phyloP scores from a whole-genome alignment of 2,888 invertebrate species.

The Noctua fimbriata region DNA sequence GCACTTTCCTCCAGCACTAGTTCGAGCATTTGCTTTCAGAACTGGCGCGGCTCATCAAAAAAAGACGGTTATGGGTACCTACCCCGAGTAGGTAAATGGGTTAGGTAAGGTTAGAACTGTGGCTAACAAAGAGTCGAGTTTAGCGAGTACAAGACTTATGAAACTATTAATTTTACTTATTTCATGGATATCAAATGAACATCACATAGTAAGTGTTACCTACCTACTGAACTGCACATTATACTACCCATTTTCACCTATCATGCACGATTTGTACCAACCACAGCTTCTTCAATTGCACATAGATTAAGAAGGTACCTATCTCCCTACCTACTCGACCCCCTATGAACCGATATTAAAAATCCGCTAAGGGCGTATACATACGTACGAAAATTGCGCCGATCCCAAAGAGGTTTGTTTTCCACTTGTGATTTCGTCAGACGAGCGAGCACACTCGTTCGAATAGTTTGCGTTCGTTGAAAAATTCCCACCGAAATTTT shows the following conservation, averaged over 20 bases:
- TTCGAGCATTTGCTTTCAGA: not conserved
- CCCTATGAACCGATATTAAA: slow-evolving; percentile 33
- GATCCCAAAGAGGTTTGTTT: slow-evolving; percentile 74
- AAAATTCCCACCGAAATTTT: slow-evolving; percentile 78
- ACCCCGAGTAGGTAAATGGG: no score
- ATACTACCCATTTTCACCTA: not conserved
- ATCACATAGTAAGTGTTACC: not conserved
- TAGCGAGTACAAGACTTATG: no score
- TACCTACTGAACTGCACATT: not conserved
- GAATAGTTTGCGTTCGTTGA: slow-evolving; percentile 77
- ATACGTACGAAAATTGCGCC: slow-evolving; percentile 62
- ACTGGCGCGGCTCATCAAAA: no score
- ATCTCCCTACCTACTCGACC: not conserved
- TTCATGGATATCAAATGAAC: not conserved
- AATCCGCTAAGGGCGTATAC: slow-evolving; percentile 41
- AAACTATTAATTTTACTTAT: no score
- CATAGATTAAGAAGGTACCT: not conserved
- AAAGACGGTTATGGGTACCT: no score
- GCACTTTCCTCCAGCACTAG: not conserved
- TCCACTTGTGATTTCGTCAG: slow-evolving; percentile 77
- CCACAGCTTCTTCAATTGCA: not conserved
- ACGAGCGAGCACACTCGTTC: slow-evolving; percentile 76
- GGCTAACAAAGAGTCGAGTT: no score
- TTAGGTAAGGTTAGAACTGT: no score
- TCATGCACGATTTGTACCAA: not conserved